phyloP scores from a whole-genome alignment of 2,888 invertebrate species.

The Ditula angustiorana region DNA sequence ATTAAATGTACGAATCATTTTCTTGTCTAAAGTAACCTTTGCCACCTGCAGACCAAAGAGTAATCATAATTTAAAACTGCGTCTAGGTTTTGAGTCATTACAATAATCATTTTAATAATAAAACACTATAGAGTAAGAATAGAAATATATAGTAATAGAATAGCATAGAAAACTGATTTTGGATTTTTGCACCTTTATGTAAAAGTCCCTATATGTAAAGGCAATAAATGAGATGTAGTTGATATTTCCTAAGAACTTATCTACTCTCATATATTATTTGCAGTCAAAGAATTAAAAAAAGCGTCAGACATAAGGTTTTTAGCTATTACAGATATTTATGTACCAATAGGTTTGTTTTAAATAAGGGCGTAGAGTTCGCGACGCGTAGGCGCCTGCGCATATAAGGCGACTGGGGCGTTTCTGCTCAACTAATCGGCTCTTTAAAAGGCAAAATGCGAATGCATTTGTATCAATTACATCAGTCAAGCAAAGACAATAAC shows the following conservation, averaged over 20 bases:
- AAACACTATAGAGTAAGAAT: not conserved
- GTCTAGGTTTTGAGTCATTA: not conserved
- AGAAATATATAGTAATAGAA: not conserved
- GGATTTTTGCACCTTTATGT: too few species aligned
- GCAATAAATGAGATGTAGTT: too few species aligned
- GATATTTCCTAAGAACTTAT: too few species aligned
- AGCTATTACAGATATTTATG: not conserved
- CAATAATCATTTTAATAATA: not conserved
- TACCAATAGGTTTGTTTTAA: not conserved
- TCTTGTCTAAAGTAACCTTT: constrained; percentile 3
- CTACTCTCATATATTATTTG: too few species aligned
- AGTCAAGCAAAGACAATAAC: constrained; percentile 41
- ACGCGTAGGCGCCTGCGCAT: constrained; percentile 19
- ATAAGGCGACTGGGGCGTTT: constrained; percentile 27
- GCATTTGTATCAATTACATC: constrained; percentile 52
- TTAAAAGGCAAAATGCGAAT: constrained; percentile 50
- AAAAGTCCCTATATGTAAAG: not conserved
- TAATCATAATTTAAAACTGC: not conserved
- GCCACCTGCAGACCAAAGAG: not conserved
- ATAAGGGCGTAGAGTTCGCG: constrained; percentile 1
- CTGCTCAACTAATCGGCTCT: constrained; percentile 31
- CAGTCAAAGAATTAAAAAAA: too few species aligned
- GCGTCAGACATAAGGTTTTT: too few species aligned
- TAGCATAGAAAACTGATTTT: too few species aligned
- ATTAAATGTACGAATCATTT: not conserved